A percentile compares a stretch with the other conserved stretches of the same genome.
Evolutionary conservation across 2,888 invertebrate species (phyloP).

Genomic region (Taphrorychus bicolor): DNA sequence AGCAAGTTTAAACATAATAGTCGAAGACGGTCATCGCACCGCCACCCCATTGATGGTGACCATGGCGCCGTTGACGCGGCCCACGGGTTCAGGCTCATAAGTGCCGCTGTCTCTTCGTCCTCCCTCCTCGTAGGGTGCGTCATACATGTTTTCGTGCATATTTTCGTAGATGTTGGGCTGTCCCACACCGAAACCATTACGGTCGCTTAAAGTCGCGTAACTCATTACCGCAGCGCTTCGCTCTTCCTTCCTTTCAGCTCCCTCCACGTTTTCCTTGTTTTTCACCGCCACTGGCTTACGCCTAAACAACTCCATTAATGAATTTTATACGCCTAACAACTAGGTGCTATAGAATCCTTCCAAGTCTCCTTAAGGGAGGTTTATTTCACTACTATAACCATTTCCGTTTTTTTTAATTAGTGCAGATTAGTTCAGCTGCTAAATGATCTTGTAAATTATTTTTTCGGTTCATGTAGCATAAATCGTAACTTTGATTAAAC

Average conservation of each 20-base stretch:
- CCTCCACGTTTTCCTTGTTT: conserved; percentile 87
- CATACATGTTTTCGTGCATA: conserved; percentile 60
- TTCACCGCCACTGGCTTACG: conserved; percentile 86
- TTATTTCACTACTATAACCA: no score
- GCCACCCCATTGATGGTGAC: conserved; percentile 91
- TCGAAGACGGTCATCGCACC: conserved; percentile 66
- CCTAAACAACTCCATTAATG: conserved; percentile 63
- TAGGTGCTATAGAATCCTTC: no score
- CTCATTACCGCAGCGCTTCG: conserved; percentile 89
- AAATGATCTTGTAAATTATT: no score
- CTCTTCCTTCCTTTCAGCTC: conserved; percentile 85
- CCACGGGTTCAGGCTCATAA: conserved; percentile 72
- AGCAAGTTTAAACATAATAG: neutral
- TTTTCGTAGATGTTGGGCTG: conserved; percentile 36
- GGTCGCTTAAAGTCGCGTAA: conserved; percentile 82
- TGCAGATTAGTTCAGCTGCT: no score
- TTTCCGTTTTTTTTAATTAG: no score
- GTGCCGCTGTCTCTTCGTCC: conserved; percentile 66
- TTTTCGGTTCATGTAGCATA: no score
- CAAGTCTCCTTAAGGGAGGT: no score
- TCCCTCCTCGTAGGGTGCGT: conserved; percentile 70
- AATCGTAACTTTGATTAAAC: no score
- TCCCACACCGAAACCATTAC: conserved; percentile 59
- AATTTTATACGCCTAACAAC: neutral
- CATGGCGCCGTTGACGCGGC: conserved; percentile 63